These are phyloP conservation scores for Porphyrio hochstetteri DNA, from an alignment of 2,113 vertebrate genomes.

Conservation along the genomic window DNA sequence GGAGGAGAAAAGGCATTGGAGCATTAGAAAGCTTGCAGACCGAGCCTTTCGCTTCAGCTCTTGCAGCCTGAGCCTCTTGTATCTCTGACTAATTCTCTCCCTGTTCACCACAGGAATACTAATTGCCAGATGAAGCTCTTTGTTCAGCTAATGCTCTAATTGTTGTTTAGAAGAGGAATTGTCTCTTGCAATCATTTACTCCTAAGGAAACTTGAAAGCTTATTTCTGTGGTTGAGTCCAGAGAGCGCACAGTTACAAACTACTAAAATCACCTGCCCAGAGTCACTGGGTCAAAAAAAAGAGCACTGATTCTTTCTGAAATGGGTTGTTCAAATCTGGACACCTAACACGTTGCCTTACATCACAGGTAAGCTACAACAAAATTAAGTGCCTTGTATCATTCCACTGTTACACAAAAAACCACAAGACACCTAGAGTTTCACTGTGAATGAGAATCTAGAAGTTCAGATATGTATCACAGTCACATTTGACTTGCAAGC, in stretches of 20 bases:
- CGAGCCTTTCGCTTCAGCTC: conserved; percentile 13
- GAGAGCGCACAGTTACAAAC: background rate
- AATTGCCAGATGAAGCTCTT: conserved; percentile 66
- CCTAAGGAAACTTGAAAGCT: background rate
- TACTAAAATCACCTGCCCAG: background rate
- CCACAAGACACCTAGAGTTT: background rate
- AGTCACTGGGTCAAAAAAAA: background rate
- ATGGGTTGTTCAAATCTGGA: background rate
- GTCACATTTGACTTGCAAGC: background rate
- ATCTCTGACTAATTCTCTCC: conserved; percentile 53
- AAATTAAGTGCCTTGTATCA: background rate
- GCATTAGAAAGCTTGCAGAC: conserved; percentile 19
- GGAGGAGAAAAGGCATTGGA: background rate
- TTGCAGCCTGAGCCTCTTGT: conserved; percentile 7
- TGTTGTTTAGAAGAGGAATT: conserved; percentile 34
- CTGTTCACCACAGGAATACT: conserved; percentile 62
- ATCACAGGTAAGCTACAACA: background rate
- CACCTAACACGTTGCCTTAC: background rate
- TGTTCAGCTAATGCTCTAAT: conserved; percentile 62
- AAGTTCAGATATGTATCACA: background rate
- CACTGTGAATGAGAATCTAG: background rate
- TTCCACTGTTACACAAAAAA: background rate
- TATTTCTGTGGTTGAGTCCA: background rate
- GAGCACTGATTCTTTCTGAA: background rate
- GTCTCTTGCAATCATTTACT: background rate